phyloP scores from a whole-genome alignment of 1,140 invertebrate species.

The Drosophila neocordata region DNA sequence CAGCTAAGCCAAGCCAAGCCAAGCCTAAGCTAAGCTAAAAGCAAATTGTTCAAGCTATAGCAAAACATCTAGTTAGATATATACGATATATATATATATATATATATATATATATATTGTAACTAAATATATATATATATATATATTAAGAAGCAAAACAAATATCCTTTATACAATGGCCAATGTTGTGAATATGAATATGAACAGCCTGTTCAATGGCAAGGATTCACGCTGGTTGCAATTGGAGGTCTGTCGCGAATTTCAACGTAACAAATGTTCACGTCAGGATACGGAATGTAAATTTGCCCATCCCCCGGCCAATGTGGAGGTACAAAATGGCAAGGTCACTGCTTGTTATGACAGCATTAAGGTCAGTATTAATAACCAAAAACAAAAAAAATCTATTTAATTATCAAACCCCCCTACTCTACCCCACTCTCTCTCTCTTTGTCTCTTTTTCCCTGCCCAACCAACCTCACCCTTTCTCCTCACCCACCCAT shows the following conservation, averaged over 20 bases:
- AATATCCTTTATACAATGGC: slow-evolving; percentile 83
- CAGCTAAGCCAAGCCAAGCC: slow-evolving; percentile 40
- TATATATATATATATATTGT: slow-evolving; percentile 26
- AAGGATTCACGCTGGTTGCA: slow-evolving; percentile 99
- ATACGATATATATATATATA: slow-evolving; percentile 13
- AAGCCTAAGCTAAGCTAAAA: slow-evolving; percentile 44
- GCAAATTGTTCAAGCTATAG: slow-evolving; percentile 26
- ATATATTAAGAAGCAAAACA: slow-evolving; percentile 33
- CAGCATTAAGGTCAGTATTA: slow-evolving; percentile 98
- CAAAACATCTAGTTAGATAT: slow-evolving; percentile 22
- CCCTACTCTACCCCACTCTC: no score
- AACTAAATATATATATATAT: slow-evolving; percentile 38
- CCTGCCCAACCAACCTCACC: background rate
- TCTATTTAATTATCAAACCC: background rate
- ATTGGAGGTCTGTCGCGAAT: slow-evolving; percentile 99
- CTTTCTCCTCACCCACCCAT: background rate
- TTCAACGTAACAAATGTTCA: slow-evolving; percentile 99
- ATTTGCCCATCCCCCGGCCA: slow-evolving; percentile 99
- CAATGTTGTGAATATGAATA: slow-evolving; percentile 98
- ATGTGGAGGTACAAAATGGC: slow-evolving; percentile 99
- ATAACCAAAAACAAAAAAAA: background rate
- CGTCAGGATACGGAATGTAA: slow-evolving; percentile 99
- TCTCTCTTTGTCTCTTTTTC: background rate
- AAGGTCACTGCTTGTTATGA: slow-evolving; percentile 99
- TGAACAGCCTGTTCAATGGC: slow-evolving; percentile 97